Conservation (phyloP, 2,797 vertebrate genomes). For the Neosilurus mollespiculum region DNA sequence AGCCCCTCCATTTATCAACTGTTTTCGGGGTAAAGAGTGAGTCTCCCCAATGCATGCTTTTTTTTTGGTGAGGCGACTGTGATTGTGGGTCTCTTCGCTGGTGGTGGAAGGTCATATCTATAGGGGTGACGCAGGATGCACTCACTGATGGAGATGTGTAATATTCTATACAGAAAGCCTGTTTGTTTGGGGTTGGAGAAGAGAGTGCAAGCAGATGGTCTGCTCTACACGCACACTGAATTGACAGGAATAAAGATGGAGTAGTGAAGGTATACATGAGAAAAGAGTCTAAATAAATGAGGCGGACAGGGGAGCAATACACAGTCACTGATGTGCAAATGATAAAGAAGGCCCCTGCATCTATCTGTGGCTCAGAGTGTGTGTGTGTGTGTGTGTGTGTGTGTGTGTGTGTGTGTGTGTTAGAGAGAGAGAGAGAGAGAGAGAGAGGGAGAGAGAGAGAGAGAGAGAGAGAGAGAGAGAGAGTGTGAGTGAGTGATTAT, state of each 20-base stretch:
- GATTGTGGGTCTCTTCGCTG: conserved; percentile 50
- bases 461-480: conserved; percentile 34
- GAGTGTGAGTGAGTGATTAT: conserved; percentile 38
- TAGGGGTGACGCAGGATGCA: conserved; percentile 46
- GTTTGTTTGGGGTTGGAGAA: conserved; percentile 51
- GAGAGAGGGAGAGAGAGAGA: conserved; percentile 21
- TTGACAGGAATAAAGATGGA: conserved; percentile 72
- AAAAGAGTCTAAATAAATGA: conserved; percentile 71
- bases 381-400: not conserved
- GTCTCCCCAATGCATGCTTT: conserved; percentile 76
- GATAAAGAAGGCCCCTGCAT: conserved; percentile 86
- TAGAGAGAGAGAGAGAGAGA: not conserved
- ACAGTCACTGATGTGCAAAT: conserved; percentile 90
- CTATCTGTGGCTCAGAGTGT: conserved; percentile 70
- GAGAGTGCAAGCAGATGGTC: conserved; percentile 37
- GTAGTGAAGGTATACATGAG: conserved; percentile 56
- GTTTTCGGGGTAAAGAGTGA: conserved; percentile 82
- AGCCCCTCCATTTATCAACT: conserved; percentile 93
- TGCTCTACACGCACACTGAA: conserved; percentile 50
- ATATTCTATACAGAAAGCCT: conserved; percentile 51
- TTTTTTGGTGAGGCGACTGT: conserved; percentile 48
- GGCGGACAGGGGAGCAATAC: conserved; percentile 73
- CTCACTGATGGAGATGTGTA: conserved; percentile 44
- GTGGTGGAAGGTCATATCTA: conserved; percentile 42
- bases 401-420: not conserved